Evolutionary conservation across 1,140 invertebrate species (phyloP).

Genomic region (Calosoma granatense): DNA sequence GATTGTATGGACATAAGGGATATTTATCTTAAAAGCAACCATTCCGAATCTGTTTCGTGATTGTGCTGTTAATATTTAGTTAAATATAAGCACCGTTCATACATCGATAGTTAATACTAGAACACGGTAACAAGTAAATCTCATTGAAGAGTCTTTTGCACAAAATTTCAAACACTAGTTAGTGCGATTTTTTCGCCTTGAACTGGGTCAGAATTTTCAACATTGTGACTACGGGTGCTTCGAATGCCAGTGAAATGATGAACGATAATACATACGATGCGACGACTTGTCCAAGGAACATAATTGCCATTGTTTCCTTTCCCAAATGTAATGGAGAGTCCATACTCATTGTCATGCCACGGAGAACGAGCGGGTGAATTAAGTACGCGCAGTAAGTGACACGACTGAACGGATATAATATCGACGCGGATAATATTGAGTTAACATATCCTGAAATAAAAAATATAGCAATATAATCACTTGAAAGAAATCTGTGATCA

Average conservation of each 20-base stretch:
- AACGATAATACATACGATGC: constrained; percentile 68
- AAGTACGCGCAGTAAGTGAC: constrained; percentile 77
- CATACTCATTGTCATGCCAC: constrained; percentile 61
- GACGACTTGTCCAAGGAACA: constrained; percentile 66
- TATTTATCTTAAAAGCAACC: too few species aligned
- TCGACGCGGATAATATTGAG: constrained; percentile 58
- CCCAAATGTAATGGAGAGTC: constrained; percentile 70
- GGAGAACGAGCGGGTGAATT: constrained; percentile 69
- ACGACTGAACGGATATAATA: constrained; percentile 71
- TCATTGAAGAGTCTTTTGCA: too few species aligned
- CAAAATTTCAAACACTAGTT: too few species aligned
- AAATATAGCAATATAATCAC: too few species aligned
- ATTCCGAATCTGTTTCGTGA: too few species aligned
- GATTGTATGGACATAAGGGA: too few species aligned
- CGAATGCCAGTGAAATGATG: constrained; percentile 65
- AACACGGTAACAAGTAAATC: too few species aligned
- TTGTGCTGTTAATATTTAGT: too few species aligned
- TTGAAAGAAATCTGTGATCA: too few species aligned
- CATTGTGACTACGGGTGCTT: constrained; percentile 75
- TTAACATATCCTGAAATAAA: constrained; percentile 55
- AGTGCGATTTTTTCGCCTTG: constrained; percentile 20
- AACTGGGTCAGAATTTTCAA: constrained; percentile 60
- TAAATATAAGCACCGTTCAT: too few species aligned
- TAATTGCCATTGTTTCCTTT: constrained; percentile 62
- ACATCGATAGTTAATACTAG: too few species aligned